phyloP scores from a whole-genome alignment of 2,888 invertebrate genomes.

The Phyllotreta cruciferae region DNA sequence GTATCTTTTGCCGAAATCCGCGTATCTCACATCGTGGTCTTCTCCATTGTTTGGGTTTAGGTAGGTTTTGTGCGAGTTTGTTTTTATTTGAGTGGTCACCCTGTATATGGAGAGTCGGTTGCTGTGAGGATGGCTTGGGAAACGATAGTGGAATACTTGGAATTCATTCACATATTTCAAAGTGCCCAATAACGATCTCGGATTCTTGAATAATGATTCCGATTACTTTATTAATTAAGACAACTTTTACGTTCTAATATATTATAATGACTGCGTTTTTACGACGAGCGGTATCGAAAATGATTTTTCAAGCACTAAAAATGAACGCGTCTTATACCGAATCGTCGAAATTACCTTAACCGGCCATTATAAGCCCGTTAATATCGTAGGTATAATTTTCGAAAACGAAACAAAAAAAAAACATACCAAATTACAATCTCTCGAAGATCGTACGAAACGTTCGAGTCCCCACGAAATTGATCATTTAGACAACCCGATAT shows the following conservation, averaged over 20 bases:
- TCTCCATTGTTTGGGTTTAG: no score
- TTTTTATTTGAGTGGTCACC: no score
- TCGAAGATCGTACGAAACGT: slow-evolving; percentile 1
- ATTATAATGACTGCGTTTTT: neutral
- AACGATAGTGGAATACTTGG: slow-evolving; percentile 26
- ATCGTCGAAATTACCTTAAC: slow-evolving; percentile 6
- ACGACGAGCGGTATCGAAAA: neutral
- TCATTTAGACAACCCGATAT: slow-evolving; percentile 41
- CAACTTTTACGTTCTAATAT: slow-evolving; percentile 1
- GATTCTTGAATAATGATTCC: slow-evolving; percentile 23
- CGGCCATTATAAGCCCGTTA: slow-evolving; percentile 14
- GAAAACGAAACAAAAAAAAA: no score
- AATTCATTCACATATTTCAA: slow-evolving; percentile 32
- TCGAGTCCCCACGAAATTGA: slow-evolving; percentile 23
- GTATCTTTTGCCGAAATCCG: no score
- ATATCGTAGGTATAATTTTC: slow-evolving; percentile 21
- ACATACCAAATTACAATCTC: slow-evolving; percentile 13
- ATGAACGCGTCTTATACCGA: slow-evolving; percentile 1
- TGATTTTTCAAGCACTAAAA: neutral
- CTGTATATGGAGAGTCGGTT: neutral
- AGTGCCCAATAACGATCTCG: slow-evolving; percentile 26
- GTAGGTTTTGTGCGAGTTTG: no score
- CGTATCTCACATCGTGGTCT: no score
- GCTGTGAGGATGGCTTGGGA: neutral
- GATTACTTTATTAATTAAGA: slow-evolving; percentile 32